These are phyloP conservation scores for Metopolophium dirhodum DNA, from an alignment of 1,140 invertebrate species.

Conservation along the genomic window DNA sequence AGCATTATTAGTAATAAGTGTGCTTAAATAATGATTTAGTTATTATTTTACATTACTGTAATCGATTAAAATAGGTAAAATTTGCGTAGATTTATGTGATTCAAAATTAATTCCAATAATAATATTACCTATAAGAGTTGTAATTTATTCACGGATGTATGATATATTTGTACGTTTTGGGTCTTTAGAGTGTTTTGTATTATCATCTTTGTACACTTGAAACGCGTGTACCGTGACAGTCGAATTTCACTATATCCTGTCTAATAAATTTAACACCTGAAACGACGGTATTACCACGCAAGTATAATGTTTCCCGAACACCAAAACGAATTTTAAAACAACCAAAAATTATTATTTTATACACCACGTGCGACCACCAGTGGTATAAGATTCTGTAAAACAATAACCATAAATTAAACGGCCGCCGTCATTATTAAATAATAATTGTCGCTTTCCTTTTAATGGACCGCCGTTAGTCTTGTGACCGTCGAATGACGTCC, in stretches of 20 bases:
- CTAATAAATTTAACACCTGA: constrained; percentile 10
- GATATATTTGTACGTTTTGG: background rate
- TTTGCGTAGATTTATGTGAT: background rate
- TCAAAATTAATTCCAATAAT: background rate
- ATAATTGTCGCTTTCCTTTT: constrained; percentile 38
- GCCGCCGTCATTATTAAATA: constrained; percentile 16
- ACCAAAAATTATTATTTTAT: constrained; percentile 7
- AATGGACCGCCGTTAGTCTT: constrained; percentile 19
- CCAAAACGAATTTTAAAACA: background rate
- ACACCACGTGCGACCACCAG: background rate
- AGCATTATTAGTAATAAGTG: too few species aligned
- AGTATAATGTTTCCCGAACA: background rate
- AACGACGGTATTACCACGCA: background rate
- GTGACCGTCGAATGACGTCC: background rate
- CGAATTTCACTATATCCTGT: background rate
- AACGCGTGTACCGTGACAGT: background rate
- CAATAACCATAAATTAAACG: constrained; percentile 32
- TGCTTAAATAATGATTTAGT: too few species aligned
- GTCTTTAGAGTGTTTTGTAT: background rate
- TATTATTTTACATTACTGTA: background rate
- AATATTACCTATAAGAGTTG: background rate
- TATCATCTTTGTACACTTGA: background rate
- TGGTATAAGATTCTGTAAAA: background rate
- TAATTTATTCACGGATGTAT: background rate
- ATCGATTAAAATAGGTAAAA: background rate